Conservation (phyloP, 2,888 invertebrate genomes). For the Tachystola acroxantha region DNA sequence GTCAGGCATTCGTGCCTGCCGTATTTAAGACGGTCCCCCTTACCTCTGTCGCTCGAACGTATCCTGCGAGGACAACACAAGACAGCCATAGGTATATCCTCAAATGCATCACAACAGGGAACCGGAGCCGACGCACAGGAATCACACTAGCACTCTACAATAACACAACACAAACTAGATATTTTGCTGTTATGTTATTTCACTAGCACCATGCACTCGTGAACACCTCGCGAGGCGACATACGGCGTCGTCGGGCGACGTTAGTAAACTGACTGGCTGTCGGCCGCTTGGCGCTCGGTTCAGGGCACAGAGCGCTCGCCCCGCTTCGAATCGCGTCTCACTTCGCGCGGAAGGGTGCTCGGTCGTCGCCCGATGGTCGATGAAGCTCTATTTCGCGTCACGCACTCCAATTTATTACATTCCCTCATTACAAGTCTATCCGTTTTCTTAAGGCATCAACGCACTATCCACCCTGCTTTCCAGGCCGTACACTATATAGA, state of each 20-base stretch:
- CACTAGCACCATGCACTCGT: conserved; percentile 72
- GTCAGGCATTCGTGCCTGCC: no score
- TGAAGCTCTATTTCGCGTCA: conserved; percentile 64
- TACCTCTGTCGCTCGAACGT: conserved; percentile 87
- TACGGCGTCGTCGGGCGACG: conserved; percentile 50
- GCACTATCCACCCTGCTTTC: no score
- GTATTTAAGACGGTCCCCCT: conserved; percentile 76
- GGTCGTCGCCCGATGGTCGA: conserved; percentile 58
- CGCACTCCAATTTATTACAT: conserved; percentile 61
- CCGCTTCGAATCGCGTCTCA: conserved; percentile 38
- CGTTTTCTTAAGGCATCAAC: no score
- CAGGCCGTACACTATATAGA: no score
- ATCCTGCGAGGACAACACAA: conserved; percentile 85
- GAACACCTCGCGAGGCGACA: conserved; percentile 58
- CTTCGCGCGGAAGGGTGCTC: conserved; percentile 48
- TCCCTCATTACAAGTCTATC: no score
- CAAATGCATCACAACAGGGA: conserved; percentile 84
- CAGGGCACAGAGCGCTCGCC: conserved; percentile 52
- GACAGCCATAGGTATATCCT: conserved; percentile 86
- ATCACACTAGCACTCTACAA: conserved; percentile 60
- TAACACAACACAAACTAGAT: conserved; percentile 70
- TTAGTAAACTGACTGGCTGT: conserved; percentile 63
- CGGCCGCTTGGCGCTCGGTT: conserved; percentile 56
- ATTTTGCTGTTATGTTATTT: conserved; percentile 70
- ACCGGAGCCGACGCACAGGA: conserved; percentile 58